Evolutionary conservation across 1,140 invertebrate genomes (phyloP), one percentile per base, ranked within the genome.

Genomic region (Diplogasteroides magnus): DNA sequence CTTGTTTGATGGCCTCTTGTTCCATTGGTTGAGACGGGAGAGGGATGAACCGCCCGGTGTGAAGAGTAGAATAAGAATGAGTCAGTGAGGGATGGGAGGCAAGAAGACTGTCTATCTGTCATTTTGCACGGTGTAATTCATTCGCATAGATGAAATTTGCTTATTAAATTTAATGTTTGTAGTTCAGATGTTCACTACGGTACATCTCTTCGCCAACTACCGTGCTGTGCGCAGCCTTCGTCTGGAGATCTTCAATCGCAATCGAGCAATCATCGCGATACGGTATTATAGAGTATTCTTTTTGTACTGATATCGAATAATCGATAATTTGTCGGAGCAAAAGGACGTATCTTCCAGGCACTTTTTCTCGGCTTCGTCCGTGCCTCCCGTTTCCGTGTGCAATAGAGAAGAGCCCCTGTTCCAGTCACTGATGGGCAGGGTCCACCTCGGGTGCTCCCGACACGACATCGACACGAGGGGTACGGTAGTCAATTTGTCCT

Each of bases 121-220:
- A n/a, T n/a, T n/a, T n/a, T n/a, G n/a, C n/a, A n/a, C n/a, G n/a
- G n/a, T n/a, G n/a, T n/a, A n/a, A n/a, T n/a, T n/a, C n/a, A n/a
- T n/a, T n/a, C n/a, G n/a, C n/a, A n/a, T n/a, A n/a, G n/a, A n/a
- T n/a, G n/a, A n/a, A n/a, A 19, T 48, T 6, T 48, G 37, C 6
- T 48, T 48, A 48, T 19, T 48, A 19, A 11, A 48, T 6, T 48
- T 11, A 19, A 48, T 48, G 19, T 48, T n/a, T 14, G 25, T 26
- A 31, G 65, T 68, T 68, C 57, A 68, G 27, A 58, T 90, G 0
- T 88, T 94, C 77, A 91, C 91, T n/a, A 74, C 85, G 27, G 76
- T 93, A 26, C 94, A 97, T 85, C 84, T 96, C 1, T 88, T 88
- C 80, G 88, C 91, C 2, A 97, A 97, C 86, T 92, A 92, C 79